Evolutionary conservation across 2,888 invertebrate species (phyloP).

Genomic region (Eupithecia inturbata): DNA sequence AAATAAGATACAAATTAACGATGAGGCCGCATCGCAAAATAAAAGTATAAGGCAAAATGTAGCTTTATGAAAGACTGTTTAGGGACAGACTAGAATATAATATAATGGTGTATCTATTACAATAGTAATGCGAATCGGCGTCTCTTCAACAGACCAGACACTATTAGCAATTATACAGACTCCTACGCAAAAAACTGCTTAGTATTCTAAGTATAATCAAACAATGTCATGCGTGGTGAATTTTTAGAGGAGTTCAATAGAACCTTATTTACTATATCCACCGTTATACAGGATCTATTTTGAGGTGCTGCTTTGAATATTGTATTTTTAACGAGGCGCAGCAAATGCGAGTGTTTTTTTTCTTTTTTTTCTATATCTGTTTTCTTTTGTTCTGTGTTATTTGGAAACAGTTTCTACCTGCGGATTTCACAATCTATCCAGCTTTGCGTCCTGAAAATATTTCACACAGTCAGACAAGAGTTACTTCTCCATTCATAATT

Average conservation of each 20-base stretch:
- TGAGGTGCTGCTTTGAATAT: conserved; percentile 10
- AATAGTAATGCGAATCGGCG: conserved; percentile 37
- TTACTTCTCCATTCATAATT: too few species aligned
- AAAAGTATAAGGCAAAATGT: too few species aligned
- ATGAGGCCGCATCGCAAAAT: too few species aligned
- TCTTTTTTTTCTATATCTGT: not conserved
- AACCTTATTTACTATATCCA: conserved; percentile 17
- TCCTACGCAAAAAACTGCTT: conserved; percentile 37
- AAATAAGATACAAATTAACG: too few species aligned
- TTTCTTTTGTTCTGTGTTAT: not conserved
- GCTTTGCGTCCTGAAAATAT: too few species aligned
- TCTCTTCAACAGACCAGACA: conserved; percentile 15
- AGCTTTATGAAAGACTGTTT: not conserved
- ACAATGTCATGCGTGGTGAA: conserved; percentile 24
- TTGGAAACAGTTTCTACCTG: too few species aligned
- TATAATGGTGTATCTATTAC: conserved; percentile 34
- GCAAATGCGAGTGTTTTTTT: not conserved
- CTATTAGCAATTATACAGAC: conserved; percentile 34
- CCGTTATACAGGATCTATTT: conserved; percentile 21
- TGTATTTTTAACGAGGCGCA: not conserved
- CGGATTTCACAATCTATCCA: too few species aligned
- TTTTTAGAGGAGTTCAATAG: conserved; percentile 41
- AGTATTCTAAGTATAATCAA: conserved; percentile 17
- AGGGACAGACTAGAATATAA: conserved; percentile 6
- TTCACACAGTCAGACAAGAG: too few species aligned